A percentile compares a stretch with the other conserved stretches of the same genome.
These are phyloP conservation scores for Hirtodrosophila trivittata DNA, from an alignment of 2,888 invertebrate genomes.

Conservation along the genomic window DNA sequence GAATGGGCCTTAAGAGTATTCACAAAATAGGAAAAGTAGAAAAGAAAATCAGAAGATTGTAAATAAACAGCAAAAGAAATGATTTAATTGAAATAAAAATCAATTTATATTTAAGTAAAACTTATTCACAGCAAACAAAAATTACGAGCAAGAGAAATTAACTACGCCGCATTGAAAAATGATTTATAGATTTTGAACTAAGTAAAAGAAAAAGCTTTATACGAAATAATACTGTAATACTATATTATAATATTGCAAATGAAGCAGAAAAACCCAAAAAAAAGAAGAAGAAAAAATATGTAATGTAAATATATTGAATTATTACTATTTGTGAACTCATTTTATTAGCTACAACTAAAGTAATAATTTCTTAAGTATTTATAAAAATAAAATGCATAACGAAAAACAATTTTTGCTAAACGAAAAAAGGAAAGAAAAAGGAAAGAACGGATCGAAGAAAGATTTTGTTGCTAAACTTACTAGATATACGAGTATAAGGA, in stretches of 20 bases:
- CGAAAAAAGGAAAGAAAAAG: background rate
- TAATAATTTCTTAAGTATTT: slow-evolving; percentile 43
- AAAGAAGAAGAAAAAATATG: slow-evolving; percentile 11
- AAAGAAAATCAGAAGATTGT: slow-evolving; percentile 12
- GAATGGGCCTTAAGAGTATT: background rate
- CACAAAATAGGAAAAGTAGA: background rate
- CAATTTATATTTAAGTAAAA: background rate
- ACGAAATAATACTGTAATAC: background rate
- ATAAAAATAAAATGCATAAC: slow-evolving; percentile 15
- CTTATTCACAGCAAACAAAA: slow-evolving; percentile 23
- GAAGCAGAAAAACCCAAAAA: background rate
- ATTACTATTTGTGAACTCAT: slow-evolving; percentile 40
- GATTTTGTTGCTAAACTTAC: slow-evolving; percentile 18
- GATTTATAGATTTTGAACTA: slow-evolving; percentile 11
- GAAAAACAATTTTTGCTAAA: slow-evolving; percentile 12
- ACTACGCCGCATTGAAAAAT: background rate
- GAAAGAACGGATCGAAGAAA: background rate
- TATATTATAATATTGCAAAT: slow-evolving; percentile 12
- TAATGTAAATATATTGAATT: slow-evolving; percentile 46
- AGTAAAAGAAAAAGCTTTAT: slow-evolving; percentile 1
- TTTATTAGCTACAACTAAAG: slow-evolving; percentile 37
- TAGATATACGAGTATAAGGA: background rate
- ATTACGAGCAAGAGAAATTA: background rate
- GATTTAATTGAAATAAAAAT: background rate
- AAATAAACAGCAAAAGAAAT: slow-evolving; percentile 12